Evolutionary conservation across 2,888 invertebrate species (phyloP).

Genomic region (Clivina fossor): DNA sequence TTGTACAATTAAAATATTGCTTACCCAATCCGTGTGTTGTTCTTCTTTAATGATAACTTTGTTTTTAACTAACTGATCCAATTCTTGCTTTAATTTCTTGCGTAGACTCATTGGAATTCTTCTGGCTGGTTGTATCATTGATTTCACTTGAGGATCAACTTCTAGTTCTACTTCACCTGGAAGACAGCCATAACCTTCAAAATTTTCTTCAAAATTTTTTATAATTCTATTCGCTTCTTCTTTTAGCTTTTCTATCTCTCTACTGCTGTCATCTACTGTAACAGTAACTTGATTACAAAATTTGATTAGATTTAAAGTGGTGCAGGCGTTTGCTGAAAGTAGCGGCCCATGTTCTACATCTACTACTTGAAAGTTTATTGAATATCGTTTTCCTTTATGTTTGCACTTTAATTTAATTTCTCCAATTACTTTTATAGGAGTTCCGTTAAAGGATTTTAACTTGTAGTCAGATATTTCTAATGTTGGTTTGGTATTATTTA

Average conservation of each 20-base stretch:
- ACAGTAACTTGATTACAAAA: background rate
- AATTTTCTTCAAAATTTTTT: constrained; percentile 6
- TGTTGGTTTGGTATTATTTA: background rate
- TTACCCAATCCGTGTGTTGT: constrained; percentile 33
- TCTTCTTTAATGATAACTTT: constrained; percentile 29
- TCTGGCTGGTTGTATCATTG: constrained; percentile 25
- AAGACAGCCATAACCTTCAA: constrained; percentile 14
- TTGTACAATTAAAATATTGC: constrained; percentile 32
- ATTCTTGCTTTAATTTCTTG: constrained; percentile 24
- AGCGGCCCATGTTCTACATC: background rate
- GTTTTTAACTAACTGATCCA: constrained; percentile 18
- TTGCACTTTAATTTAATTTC: background rate
- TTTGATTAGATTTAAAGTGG: background rate
- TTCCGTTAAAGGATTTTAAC: constrained; percentile 2
- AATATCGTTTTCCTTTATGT: background rate
- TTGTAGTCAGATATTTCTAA: background rate
- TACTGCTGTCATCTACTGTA: background rate
- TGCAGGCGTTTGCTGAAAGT: background rate
- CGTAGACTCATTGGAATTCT: constrained; percentile 16
- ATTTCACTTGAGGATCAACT: constrained; percentile 20
- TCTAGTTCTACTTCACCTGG: constrained; percentile 26
- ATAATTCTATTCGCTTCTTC: constrained; percentile 1
- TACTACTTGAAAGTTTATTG: background rate
- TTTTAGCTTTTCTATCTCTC: background rate
- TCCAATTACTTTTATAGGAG: constrained; percentile 4